Base-by-base conservation (phyloP, 2,113 vertebrate genomes). In the Colossoma macropomum region DNA sequence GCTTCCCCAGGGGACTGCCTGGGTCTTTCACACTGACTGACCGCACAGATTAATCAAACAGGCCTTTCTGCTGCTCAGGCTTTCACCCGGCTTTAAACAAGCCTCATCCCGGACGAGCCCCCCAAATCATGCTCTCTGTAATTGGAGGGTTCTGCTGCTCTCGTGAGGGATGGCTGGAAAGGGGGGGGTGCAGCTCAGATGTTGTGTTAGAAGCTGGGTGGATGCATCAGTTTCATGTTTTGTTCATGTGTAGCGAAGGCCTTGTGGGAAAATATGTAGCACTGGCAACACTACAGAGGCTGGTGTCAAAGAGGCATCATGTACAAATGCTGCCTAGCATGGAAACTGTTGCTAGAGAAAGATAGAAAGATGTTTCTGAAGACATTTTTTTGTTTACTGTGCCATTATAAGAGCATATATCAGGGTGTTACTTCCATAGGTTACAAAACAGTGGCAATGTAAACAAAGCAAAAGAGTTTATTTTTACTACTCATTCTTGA, bases 21-120 rank as follows among this genome's bases (percentile, higher is more conserved):
- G 88, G 86, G 84, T 86, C 88, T 88, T 91, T 92, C 85, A 90
- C 90, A 91, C 87, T 86, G 82, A 83, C 83, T 83, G 84, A 89
- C 90, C 91, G 88, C 84, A 87, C 90, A 84, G 85, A 92, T 92
- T 93, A 92, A 94, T 94, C 92, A 93, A 91, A 92, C 87, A 88
- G 86, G 84, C 73, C 82, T 86, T 87, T 90, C 71, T 88, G 85
- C 82, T 84, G 79, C 85, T 74, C 34, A 87, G 77, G 80, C 79
- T 85, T 90, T 89, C 77, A 32, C 59, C 27, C 79, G 84, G 66
- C 76, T 84, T 83, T 72, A 87, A 86, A 84, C 68, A 68, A 90
- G 62, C 72, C 59, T 3, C 63, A 87, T 86, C 74, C 85, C 85
- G 62, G 85, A 88, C 86, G 87, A 87, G 88, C 54, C 34, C 25